Percentiles rank a stretch among this genome's conserved stretches.
Evolutionary conservation across 2,888 invertebrate species (phyloP).

Genomic region (Eupithecia subumbrata): DNA sequence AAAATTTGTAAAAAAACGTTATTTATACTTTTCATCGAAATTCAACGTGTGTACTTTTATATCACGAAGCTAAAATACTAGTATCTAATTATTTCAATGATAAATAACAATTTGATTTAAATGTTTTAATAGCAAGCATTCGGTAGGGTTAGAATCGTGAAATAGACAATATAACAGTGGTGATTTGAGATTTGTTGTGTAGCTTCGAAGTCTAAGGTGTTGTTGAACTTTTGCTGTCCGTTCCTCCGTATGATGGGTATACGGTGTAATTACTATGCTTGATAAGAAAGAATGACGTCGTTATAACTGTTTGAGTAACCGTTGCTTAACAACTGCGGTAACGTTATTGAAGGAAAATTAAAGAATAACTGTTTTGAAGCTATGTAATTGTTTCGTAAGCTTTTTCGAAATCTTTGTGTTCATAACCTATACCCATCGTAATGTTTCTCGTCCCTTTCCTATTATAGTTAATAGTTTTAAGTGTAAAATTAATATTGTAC

Average conservation of each 20-base stretch:
- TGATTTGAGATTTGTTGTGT: slow-evolving; percentile 78
- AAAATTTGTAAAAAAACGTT: background rate
- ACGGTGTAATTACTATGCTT: slow-evolving; percentile 39
- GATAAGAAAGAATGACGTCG: background rate
- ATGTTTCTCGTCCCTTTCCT: slow-evolving; percentile 52
- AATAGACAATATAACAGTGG: slow-evolving; percentile 52
- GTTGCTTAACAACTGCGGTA: background rate
- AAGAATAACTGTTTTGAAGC: background rate
- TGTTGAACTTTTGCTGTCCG: slow-evolving; percentile 56
- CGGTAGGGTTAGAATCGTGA: slow-evolving; percentile 47
- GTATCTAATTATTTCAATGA: background rate
- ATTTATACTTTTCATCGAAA: background rate
- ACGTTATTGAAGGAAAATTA: background rate
- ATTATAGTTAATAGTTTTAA: slow-evolving; percentile 50
- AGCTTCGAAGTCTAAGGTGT: slow-evolving; percentile 74
- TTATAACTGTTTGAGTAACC: background rate
- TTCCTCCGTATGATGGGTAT: slow-evolving; percentile 62
- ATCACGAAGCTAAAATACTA: background rate
- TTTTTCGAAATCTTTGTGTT: slow-evolving; percentile 25
- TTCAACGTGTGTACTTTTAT: background rate
- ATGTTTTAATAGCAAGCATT: slow-evolving; percentile 44
- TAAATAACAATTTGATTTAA: background rate
- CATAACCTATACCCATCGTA: slow-evolving; percentile 55
- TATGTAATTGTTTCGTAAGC: slow-evolving; percentile 3
- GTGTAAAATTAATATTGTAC: slow-evolving; percentile 43